These are phyloP conservation scores for Odontesthes bonariensis DNA, from an alignment of 2,113 vertebrate species.

Conservation along the genomic window DNA sequence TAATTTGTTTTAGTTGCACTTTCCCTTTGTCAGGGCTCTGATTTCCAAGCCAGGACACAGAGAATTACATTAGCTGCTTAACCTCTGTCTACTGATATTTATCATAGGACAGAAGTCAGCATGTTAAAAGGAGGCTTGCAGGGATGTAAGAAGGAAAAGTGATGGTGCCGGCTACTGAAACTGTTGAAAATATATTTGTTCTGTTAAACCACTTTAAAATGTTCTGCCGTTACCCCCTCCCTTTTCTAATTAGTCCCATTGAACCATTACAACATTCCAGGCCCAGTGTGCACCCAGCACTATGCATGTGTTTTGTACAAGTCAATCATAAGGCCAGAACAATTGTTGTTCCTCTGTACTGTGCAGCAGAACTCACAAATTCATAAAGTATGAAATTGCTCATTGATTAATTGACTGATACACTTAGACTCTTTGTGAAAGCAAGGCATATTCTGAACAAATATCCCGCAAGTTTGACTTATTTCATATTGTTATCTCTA, in stretches of 20 bases:
- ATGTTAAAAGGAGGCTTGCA: conserved; percentile 19
- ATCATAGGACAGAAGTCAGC: conserved; percentile 43
- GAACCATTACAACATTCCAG: not conserved
- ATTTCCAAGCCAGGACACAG: conserved; percentile 50
- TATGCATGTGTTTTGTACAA: conserved; percentile 8
- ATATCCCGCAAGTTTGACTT: too few species aligned
- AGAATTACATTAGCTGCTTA: conserved; percentile 71
- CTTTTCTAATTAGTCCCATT: too few species aligned
- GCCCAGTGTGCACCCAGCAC: not conserved
- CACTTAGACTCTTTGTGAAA: too few species aligned
- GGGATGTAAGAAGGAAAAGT: not conserved
- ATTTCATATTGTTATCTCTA: too few species aligned
- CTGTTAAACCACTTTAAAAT: too few species aligned
- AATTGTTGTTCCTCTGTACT: not conserved
- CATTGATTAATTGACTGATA: too few species aligned
- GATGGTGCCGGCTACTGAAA: conserved; percentile 4
- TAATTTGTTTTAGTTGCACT: conserved; percentile 75
- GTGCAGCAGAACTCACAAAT: not conserved
- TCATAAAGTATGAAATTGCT: not conserved
- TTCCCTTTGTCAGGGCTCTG: conserved; percentile 61
- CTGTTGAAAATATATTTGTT: not conserved
- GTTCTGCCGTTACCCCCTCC: too few species aligned
- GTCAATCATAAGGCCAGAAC: not conserved
- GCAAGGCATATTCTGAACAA: too few species aligned
- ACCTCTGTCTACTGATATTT: conserved; percentile 62